Evolutionary conservation across 2,888 invertebrate genomes (phyloP), one percentile per base, ranked within the genome.

Genomic region (Sphaeridia pumilis): DNA sequence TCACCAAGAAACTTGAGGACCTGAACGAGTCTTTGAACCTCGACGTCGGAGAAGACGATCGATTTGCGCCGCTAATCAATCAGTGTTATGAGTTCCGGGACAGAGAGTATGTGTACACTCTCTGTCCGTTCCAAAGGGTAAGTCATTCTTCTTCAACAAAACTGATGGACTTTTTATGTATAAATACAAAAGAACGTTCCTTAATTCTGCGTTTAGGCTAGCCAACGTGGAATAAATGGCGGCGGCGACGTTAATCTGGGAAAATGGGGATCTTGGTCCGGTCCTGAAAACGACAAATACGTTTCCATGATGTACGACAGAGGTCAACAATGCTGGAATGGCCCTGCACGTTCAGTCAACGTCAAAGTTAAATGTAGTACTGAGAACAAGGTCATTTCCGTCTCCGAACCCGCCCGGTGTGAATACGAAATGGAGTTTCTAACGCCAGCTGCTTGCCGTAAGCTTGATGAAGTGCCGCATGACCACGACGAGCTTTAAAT

Each of bases 241-340:
- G 87, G 90, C 1, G 70, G 78, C n/a, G 90, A 92, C 70, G 83
- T 84, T 52, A 76, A 72, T 66, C 73, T 97, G 38, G 90, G 92
- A 4, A 76, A 78, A 38, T 98, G 94, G 93, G 83, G 84, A 50
- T 78, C 80, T 57, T 98, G 97, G 97, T 75, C 75, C 27, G 87
- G 86, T 1, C 74, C 77, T 2, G 81, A 79, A 5, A 74, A 74
- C n/a, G 78, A 83, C 65, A 84, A 82, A 68, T 97, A 94, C 70
- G 74, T 78, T 2, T 74, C 75, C 31, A 94, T 94, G 85, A 78
- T 84, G 66, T 98, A 87, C 70, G 83, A 85, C 27, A 81, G 84
- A 66, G 98, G 98, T 2, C 81, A 90, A 53, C 81, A 82, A 21
- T 98, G 98, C 71, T 98, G 98, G 98, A 98, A 98, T 70, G 98